Evolutionary conservation across 1,140 invertebrate species (phyloP).

Genomic region (Theocolax elegans): DNA sequence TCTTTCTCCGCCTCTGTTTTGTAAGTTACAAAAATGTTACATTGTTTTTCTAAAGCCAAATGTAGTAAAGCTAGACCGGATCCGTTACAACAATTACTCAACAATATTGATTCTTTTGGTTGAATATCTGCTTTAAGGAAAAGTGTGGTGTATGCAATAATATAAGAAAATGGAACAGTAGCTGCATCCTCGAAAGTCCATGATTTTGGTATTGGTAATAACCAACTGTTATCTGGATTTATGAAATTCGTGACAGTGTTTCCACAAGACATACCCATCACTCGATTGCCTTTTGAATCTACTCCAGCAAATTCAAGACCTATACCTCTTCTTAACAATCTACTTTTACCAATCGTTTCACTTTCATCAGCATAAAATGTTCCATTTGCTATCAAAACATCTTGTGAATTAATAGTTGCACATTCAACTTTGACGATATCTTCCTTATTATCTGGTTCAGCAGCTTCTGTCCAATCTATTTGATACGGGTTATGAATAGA

Average conservation of each 20-base stretch:
- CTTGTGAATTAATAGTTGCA: conserved; percentile 76
- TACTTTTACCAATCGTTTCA: conserved; percentile 64
- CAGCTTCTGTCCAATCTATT: conserved; percentile 81
- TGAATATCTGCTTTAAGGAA: conserved; percentile 74
- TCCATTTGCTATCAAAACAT: conserved; percentile 77
- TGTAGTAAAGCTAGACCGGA: conserved; percentile 80
- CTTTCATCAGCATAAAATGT: conserved; percentile 78
- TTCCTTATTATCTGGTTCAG: conserved; percentile 44
- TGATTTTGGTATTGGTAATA: conserved; percentile 77
- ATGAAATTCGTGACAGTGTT: conserved; percentile 87
- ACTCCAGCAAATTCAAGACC: conserved; percentile 78
- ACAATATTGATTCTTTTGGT: conserved; percentile 71
- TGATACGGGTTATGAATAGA: conserved; percentile 84
- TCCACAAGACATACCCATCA: conserved; percentile 80
- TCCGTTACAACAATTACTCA: conserved; percentile 76
- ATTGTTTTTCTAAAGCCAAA: conserved; percentile 71
- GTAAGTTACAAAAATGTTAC: conserved; percentile 76
- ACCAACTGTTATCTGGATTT: conserved; percentile 79
- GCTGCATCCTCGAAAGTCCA: conserved; percentile 72
- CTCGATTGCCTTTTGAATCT: conserved; percentile 66
- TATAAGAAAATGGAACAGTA: conserved; percentile 68
- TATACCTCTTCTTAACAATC: conserved; percentile 72
- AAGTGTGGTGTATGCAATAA: conserved; percentile 89
- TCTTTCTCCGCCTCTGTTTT: conserved; percentile 79
- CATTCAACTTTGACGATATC: conserved; percentile 67